Conservation (phyloP, 2,888 invertebrate genomes). For the Anoplius nigerrimus region DNA sequence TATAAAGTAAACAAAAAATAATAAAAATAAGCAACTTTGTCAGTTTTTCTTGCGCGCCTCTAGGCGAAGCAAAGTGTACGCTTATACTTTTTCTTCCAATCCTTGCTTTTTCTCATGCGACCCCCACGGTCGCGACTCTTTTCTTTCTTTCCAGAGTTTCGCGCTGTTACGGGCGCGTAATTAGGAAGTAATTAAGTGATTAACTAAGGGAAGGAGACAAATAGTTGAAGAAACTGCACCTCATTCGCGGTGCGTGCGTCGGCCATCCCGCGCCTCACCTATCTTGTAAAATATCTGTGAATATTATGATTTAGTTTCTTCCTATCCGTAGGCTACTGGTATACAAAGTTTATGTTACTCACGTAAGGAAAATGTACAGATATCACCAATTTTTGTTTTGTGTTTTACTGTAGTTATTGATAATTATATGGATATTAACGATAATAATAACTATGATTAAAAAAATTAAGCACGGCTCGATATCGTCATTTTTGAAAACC, state of each 20-base stretch:
- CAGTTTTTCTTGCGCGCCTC: constrained; percentile 17
- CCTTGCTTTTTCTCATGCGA: neutral
- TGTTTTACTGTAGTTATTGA: constrained; percentile 76
- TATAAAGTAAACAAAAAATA: too few relatives aligned
- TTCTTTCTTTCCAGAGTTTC: too few relatives aligned
- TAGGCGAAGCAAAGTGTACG: neutral
- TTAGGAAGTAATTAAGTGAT: neutral
- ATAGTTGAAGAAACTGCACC: constrained; percentile 12
- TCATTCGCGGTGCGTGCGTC: constrained; percentile 62
- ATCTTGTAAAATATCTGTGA: constrained; percentile 75
- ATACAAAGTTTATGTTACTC: constrained; percentile 73
- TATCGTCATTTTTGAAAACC: constrained; percentile 31
- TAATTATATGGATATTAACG: constrained; percentile 75
- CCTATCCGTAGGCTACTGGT: constrained; percentile 73
- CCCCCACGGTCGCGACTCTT: neutral
- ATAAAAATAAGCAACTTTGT: too few relatives aligned
- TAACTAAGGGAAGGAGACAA: constrained; percentile 16
- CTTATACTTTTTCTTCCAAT: constrained; percentile 21
- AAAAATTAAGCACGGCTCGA: constrained; percentile 61
- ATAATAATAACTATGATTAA: constrained; percentile 76
- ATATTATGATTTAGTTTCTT: constrained; percentile 75
- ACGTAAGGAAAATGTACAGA: constrained; percentile 74
- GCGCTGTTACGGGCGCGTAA: neutral
- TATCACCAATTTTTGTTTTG: constrained; percentile 74
- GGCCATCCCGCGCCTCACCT: constrained; percentile 62